Evolutionary conservation across 2,888 invertebrate species (phyloP).

Genomic region (Eupithecia vulgata): DNA sequence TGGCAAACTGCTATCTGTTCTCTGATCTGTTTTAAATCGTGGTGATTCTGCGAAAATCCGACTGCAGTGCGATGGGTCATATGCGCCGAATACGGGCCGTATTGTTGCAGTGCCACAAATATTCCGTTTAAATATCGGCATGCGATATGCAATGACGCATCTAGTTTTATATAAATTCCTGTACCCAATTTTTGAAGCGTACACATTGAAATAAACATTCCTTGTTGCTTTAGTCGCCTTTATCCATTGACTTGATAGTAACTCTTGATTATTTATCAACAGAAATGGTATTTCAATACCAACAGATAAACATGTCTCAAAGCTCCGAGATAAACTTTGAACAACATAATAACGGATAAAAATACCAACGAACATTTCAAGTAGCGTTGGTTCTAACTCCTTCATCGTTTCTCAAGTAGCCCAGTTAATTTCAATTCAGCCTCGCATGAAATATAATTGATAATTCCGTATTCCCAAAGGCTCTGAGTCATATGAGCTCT

Average conservation of each 20-base stretch:
- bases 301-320: neutral
- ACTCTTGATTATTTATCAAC: neutral
- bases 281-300: neutral
- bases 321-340: neutral
- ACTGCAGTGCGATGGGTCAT: conserved; percentile 20
- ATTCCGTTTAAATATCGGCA: conserved; percentile 4
- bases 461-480: conserved; percentile 31
- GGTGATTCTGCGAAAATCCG: conserved; percentile 16
- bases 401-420: conserved; percentile 8
- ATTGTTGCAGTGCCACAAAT: conserved; percentile 6
- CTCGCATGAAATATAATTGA: conserved; percentile 27
- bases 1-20: conserved; percentile 33
- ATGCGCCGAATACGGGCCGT: neutral
- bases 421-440: conserved; percentile 26
- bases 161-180: conserved; percentile 2
- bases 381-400: neutral
- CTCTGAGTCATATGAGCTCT: conserved; percentile 26
- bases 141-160: conserved; percentile 11
- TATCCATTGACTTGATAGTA: neutral
- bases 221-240: neutral
- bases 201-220: neutral
- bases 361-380: neutral
- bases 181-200: neutral
- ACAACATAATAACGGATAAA: neutral
- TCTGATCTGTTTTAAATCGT: conserved; percentile 26